Base-by-base conservation (phyloP, 2,888 invertebrate species). In the Lagria hirta region DNA sequence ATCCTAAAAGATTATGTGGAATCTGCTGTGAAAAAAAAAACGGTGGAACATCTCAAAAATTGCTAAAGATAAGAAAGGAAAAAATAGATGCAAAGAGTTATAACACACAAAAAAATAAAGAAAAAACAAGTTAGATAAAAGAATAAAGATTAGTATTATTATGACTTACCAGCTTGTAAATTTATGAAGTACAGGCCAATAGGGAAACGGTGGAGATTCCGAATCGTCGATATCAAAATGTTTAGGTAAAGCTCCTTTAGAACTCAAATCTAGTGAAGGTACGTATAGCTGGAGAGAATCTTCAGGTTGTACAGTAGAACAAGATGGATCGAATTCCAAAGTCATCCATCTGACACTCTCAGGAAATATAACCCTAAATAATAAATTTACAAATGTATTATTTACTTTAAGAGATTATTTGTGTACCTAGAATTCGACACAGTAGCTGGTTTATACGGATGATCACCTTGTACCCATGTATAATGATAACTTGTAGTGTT, bases 401-500 rank as follows among this genome's bases (percentile, higher is more conserved):
- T 11, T 11, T 16, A 6, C 7, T 4, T 10, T 5, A 3, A 24
- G 15, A 14, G 18, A 7, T 16, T 15, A 20, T 40, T 12, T n/a
- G 27, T 17, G 22, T 69, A 88, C 85, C 84, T 81, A 71, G 88
- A 91, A 65, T 90, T 89, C 22, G 86, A 83, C 17, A 94, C 86
- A 10, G 86, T 80, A 1, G 93, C 86, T 22, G 91, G 86, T 69
- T 89, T 89, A 72, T 98, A 98, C 0, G 98, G 98, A 76, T 98
- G 98, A 22, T 95, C 94, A 68, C 95, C 95, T 73, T 98, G 97
- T 1, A 95, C 83, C 78, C 91, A 84, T 3, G 92, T 88, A 68
- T 91, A 94, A 73, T 90, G 89, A 62, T 86, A 84, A 45, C 90
- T 88, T 1, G 91, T 89, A 14, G 90, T 91, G 32, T 64, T 64